Evolutionary conservation across 2,888 invertebrate species (phyloP).

Genomic region (Brenthis hecate): DNA sequence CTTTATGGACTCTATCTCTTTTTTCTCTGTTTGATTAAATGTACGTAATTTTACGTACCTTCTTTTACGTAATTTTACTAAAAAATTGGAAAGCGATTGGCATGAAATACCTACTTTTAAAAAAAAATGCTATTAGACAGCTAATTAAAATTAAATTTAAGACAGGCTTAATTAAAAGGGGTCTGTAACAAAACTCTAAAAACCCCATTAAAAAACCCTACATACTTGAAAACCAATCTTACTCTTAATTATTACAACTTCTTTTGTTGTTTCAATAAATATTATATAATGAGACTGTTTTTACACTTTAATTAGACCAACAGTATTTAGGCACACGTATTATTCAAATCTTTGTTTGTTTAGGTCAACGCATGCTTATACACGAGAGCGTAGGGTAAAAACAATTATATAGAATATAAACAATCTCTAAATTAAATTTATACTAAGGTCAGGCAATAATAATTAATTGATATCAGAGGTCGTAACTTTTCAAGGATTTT

Average conservation of each 20-base stretch:
- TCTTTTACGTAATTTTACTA: no score
- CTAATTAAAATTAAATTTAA: no score
- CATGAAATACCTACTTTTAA: no score
- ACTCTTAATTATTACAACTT: conserved; percentile 6
- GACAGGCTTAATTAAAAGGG: no score
- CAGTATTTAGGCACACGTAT: conserved; percentile 48
- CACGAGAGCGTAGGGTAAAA: conserved; percentile 29
- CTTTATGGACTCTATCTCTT: no score
- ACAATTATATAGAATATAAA: conserved; percentile 34
- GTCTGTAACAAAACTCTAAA: background rate
- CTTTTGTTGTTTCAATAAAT: conserved; percentile 15
- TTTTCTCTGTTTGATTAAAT: no score
- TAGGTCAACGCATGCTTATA: conserved; percentile 54
- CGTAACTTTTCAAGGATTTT: background rate
- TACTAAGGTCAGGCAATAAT: conserved; percentile 4
- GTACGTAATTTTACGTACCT: no score
- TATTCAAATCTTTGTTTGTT: conserved; percentile 74
- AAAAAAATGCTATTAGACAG: no score
- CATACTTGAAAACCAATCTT: background rate
- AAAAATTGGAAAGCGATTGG: no score
- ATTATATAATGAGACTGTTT: conserved; percentile 15
- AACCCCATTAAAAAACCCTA: background rate
- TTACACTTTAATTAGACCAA: conserved; percentile 25
- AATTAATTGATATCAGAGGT: conserved; percentile 9
- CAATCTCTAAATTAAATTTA: conserved; percentile 31